Evolutionary conservation across 2,888 invertebrate species (phyloP), one percentile per base, ranked within the genome.

Genomic region (Eilema griseolum): DNA sequence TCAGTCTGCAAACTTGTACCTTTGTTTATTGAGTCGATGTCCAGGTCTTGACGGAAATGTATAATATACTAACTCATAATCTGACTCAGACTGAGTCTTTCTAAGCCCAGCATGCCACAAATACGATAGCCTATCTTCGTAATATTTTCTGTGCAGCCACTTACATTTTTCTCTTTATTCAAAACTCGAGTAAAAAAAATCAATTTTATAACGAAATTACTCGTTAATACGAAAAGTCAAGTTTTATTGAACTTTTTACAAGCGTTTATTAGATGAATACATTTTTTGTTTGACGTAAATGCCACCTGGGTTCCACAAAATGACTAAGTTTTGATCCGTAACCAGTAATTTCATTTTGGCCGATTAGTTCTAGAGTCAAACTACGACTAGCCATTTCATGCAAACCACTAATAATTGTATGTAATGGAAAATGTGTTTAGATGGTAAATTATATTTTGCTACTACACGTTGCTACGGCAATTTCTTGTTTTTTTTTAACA

Each of bases 311-410:
- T 78, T 79, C 76, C 66, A 65, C 67, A 73, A 76, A 78, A 77
- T 84, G 76, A 80, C 79, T 76, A 63, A 74, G 65, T 73, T 73
- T 67, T 63, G 77, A 83, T 81, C 78, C 76, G 74, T 77, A 77
- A 79, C 76, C 78, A 74, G 80, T 76, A 78, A 81, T 82, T 86
- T 85, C 69, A 81, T 81, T 84, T 85, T 80, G 89, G 64, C 90
- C 91, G 91, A 91, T 92, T 92, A 87, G 91, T 91, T 90, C 88
- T 87, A 85, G 88, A 88, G 90, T 90, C 88, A 86, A 83, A 82
- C 85, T 77, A 66, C 60, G 65, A 72, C 82, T 87, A 77, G 67
- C 78, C 76, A 80, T 78, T 82, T 76, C 68, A 57, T 61, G 67
- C 69, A 70, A 78, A 79, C 74, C 72, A 71, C 74, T 72, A 73